Percentiles rank a stretch among this genome's conserved stretches.
Conservation (phyloP, 2,888 invertebrate species). For the Alentia gelatinosa region DNA sequence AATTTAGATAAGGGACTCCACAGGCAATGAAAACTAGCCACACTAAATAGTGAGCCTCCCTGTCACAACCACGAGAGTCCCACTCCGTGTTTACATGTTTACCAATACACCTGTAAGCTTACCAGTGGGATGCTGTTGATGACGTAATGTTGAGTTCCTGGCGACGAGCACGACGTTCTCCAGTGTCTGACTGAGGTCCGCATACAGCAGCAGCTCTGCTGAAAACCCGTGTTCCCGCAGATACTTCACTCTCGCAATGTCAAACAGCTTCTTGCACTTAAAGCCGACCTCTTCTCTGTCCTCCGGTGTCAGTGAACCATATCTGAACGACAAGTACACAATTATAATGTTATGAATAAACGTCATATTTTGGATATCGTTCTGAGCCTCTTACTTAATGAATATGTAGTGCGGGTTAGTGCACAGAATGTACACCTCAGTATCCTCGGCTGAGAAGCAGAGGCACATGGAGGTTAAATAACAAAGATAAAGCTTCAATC, state of each 20-base stretch:
- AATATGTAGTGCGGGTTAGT: no score
- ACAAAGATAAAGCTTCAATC: no score
- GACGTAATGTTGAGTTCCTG: not conserved
- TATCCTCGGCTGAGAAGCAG: no score
- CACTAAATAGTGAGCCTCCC: no score
- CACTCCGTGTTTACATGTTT: no score
- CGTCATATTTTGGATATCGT: no score
- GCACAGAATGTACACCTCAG: no score
- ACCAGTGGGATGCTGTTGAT: not conserved
- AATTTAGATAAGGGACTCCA: no score
- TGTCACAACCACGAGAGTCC: no score
- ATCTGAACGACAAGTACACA: slow-evolving; percentile 58
- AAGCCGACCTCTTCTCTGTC: slow-evolving; percentile 86
- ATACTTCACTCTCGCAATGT: slow-evolving; percentile 87
- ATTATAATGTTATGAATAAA: not conserved
- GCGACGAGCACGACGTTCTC: slow-evolving; percentile 91
- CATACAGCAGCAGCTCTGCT: slow-evolving; percentile 86
- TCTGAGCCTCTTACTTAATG: no score
- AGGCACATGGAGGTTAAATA: no score
- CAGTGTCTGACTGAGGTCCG: slow-evolving; percentile 85
- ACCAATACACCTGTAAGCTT: not conserved
- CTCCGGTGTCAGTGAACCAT: slow-evolving; percentile 68
- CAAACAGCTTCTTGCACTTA: slow-evolving; percentile 89
- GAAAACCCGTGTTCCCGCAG: slow-evolving; percentile 84
- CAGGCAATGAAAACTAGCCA: no score